Conservation (phyloP, 2,113 vertebrate genomes). For the Platysternon megacephalum region DNA sequence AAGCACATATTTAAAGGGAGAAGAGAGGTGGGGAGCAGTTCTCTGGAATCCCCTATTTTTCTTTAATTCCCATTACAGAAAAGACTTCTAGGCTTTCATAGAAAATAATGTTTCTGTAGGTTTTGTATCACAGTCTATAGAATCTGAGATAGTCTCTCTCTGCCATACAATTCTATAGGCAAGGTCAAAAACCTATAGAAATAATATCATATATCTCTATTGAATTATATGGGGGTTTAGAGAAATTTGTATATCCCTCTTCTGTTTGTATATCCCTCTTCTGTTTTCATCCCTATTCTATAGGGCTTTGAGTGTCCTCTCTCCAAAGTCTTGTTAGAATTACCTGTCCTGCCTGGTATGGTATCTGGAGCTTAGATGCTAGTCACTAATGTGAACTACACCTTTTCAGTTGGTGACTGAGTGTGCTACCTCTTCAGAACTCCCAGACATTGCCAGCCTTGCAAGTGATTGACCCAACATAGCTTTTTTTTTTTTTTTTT, state of each 20-base stretch:
- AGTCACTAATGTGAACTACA: not conserved
- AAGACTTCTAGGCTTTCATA: not conserved
- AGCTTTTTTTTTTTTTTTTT: not conserved
- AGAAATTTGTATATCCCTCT: not conserved
- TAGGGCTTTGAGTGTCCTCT: not conserved
- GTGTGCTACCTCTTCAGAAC: not conserved
- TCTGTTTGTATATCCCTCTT: not conserved
- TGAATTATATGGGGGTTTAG: not conserved
- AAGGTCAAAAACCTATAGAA: not conserved
- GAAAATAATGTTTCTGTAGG: not conserved
- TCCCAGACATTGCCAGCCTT: not conserved
- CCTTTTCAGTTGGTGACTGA: not conserved
- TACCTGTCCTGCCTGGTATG: not conserved
- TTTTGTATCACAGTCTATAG: not conserved
- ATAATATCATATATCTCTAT: not conserved
- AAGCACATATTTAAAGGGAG: accelerated
- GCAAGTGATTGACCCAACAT: not conserved
- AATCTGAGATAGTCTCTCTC: not conserved
- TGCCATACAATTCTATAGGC: not conserved
- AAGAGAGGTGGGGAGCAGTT: not conserved
- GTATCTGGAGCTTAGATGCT: not conserved
- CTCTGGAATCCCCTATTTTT: not conserved
- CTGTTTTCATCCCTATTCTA: not conserved
- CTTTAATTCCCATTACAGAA: not conserved
- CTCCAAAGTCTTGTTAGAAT: not conserved